A percentile compares a stretch with the other conserved stretches of the same genome.
These are phyloP conservation scores for Apostichopus leukothele DNA, from an alignment of 53 echinoderm and acorn worm genomes.

Conservation along the genomic window DNA sequence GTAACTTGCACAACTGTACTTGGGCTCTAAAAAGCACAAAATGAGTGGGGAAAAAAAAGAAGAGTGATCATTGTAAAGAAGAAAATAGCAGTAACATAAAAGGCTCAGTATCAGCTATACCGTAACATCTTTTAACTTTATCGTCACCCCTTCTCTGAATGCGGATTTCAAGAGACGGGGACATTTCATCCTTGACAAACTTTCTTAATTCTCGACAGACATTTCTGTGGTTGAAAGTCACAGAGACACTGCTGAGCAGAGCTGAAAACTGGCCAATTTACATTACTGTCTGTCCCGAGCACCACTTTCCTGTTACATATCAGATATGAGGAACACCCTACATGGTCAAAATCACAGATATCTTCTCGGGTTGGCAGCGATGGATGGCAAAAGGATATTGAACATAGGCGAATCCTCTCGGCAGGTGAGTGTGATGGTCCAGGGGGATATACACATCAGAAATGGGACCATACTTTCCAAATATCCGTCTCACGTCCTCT, in stretches of 20 bases:
- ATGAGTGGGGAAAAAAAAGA: constrained; percentile 22
- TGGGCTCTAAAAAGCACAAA: constrained; percentile 35
- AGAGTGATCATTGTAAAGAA: constrained; percentile 15
- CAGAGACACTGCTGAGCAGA: too few species aligned
- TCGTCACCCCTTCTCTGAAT: too few species aligned
- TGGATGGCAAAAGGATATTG: constrained; percentile 88
- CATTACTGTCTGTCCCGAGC: too few species aligned
- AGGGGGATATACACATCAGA: constrained; percentile 96
- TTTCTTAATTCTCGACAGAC: too few species aligned
- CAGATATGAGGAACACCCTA: neutral
- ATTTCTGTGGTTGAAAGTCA: too few species aligned
- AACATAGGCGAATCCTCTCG: constrained; percentile 96
- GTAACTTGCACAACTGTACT: constrained; percentile 45
- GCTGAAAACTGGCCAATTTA: too few species aligned
- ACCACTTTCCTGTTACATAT: neutral
- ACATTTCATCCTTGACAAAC: neutral
- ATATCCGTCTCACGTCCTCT: constrained; percentile 80
- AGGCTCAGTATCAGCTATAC: neutral
- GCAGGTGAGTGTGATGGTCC: constrained; percentile 88
- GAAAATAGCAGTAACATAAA: neutral
- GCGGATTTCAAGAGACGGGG: neutral
- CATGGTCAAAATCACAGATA: neutral
- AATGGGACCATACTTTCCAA: constrained; percentile 91
- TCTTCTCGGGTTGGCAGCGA: neutral
- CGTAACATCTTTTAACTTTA: neutral